Percentiles rank a stretch among this genome's conserved stretches.
Conservation (phyloP, 2,113 vertebrate species). For the Speoplatyrhinus poulsoni region DNA sequence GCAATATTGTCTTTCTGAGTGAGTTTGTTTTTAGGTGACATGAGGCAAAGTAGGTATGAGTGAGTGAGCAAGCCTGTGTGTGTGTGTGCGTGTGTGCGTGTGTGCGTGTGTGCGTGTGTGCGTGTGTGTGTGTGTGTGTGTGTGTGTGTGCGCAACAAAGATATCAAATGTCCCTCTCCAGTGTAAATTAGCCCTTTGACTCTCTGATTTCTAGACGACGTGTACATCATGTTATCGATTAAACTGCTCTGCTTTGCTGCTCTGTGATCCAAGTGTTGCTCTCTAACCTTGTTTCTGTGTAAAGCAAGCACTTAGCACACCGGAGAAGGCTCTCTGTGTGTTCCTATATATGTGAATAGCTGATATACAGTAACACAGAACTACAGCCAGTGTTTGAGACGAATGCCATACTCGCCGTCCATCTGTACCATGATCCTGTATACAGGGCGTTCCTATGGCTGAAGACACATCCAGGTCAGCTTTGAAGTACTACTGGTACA, state of each 20-base stretch:
- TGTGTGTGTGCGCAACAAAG: no score
- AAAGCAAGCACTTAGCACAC: conserved; percentile 22
- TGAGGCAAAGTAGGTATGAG: not conserved
- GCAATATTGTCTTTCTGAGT: conserved; percentile 11
- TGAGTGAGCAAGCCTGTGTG: not conserved
- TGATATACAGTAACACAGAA: not conserved
- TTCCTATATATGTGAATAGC: conserved; percentile 1
- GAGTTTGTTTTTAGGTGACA: not conserved
- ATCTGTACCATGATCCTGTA: conserved; percentile 12
- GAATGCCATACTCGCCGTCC: no score
- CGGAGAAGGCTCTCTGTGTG: conserved; percentile 14
- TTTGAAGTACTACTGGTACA: not conserved
- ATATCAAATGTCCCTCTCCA: conserved; percentile 15
- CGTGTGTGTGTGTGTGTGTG: not conserved
- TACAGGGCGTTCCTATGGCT: no score
- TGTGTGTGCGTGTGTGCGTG: not conserved
- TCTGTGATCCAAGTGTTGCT: not conserved
- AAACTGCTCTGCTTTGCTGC: not conserved
- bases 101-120: not conserved
- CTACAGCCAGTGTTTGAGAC: not conserved
- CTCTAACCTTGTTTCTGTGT: conserved; percentile 10
- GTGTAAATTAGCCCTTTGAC: conserved; percentile 27
- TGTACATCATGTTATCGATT: conserved; percentile 1
- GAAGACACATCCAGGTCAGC: not conserved
- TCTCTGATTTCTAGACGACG: not conserved